Conservation (phyloP, 2,888 invertebrate species). For the Zaprionus obscuricornis region DNA sequence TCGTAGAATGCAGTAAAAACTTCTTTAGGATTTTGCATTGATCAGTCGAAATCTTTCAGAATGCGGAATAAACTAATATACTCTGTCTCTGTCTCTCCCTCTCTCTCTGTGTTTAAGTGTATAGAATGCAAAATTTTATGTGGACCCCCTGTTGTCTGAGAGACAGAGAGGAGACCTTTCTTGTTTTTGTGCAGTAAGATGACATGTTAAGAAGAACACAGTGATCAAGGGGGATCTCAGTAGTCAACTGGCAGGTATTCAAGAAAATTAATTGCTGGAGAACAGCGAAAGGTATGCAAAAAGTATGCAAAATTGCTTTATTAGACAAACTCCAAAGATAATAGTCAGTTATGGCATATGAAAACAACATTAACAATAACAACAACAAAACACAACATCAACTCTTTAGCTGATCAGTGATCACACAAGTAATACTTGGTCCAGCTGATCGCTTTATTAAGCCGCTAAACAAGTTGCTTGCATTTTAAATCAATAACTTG, state of each 20-base stretch:
- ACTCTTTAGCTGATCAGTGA: slow-evolving; percentile 9
- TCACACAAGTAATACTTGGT: slow-evolving; percentile 13
- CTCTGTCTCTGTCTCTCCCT: no score
- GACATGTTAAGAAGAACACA: no score
- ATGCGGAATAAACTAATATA: no score
- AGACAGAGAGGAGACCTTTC: slow-evolving; percentile 19
- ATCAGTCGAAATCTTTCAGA: no score
- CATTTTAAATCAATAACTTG: slow-evolving; percentile 60
- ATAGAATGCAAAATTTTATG: no score
- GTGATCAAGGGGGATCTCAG: slow-evolving; percentile 15
- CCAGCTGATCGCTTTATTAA: slow-evolving; percentile 62
- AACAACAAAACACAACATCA: not conserved
- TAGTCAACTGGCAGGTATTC: slow-evolving; percentile 49
- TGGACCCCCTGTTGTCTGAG: no score
- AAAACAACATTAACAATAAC: slow-evolving; percentile 3
- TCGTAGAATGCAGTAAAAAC: no score
- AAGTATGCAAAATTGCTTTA: slow-evolving; percentile 39
- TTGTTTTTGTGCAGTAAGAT: no score
- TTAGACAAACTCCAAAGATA: slow-evolving; percentile 32
- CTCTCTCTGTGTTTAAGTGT: no score
- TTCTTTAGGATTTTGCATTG: no score
- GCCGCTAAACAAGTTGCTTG: slow-evolving; percentile 35
- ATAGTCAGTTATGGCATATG: slow-evolving; percentile 9
- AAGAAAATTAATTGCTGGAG: slow-evolving; percentile 59
- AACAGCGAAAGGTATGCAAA: slow-evolving; percentile 18